Conservation (phyloP, 2,888 invertebrate species). For the Macaria notata region DNA sequence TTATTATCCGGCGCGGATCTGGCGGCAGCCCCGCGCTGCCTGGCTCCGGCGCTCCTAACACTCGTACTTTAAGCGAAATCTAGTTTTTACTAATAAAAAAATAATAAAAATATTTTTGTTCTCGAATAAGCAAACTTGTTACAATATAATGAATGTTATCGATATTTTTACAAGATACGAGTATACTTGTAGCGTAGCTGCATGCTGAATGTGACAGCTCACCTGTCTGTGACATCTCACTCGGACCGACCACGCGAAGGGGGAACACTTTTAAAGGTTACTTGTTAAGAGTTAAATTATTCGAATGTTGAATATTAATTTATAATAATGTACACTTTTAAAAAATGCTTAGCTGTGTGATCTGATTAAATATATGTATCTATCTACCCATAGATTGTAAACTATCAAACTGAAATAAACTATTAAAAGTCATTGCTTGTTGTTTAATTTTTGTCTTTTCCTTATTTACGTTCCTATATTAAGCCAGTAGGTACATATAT, state of each 20-base stretch:
- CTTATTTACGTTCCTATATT: too few relatives aligned
- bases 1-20: conserved; percentile 42
- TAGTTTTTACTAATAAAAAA: conserved; percentile 76
- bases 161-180: too few relatives aligned
- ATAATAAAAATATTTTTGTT: conserved; percentile 72
- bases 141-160: conserved; percentile 59
- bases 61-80: conserved; percentile 61
- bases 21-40: conserved; percentile 37
- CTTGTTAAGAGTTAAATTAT: conserved; percentile 77
- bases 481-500: too few relatives aligned
- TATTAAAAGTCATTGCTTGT: conserved; percentile 69
- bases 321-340: conserved; percentile 74
- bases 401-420: conserved; percentile 78
- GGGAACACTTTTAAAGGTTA: conserved; percentile 77
- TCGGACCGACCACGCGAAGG: conserved; percentile 58
- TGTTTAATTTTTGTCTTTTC: conserved; percentile 49
- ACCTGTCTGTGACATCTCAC: conserved; percentile 48
- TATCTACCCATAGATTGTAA: conserved; percentile 78
- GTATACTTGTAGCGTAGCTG: too few relatives aligned
- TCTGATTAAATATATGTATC: conserved; percentile 75
- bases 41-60: conserved; percentile 54
- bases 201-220: conserved; percentile 56
- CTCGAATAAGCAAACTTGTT: conserved; percentile 72
- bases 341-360: conserved; percentile 79
- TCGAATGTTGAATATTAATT: conserved; percentile 73